Evolutionary conservation across 2,113 vertebrate genomes (phyloP).

Genomic region (Sinocyclocheilus maitianheensis): DNA sequence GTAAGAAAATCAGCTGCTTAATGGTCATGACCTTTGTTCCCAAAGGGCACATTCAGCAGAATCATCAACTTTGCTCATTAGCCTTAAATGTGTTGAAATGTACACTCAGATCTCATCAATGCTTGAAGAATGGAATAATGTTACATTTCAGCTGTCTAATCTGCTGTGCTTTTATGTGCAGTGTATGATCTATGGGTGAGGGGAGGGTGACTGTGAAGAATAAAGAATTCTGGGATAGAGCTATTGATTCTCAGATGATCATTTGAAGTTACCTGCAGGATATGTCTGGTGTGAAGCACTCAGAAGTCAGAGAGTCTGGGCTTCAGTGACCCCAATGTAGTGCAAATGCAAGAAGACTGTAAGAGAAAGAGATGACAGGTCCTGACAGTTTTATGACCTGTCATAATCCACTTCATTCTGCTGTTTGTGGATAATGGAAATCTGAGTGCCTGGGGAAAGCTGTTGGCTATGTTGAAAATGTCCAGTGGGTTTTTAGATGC

Average conservation of each 20-base stretch:
- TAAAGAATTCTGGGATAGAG: conserved; percentile 47
- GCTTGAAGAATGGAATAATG: neutral
- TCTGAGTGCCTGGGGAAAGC: conserved; percentile 44
- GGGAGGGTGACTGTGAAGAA: conserved; percentile 49
- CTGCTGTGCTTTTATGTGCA: conserved; percentile 46
- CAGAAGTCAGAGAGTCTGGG: neutral
- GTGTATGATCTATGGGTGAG: neutral
- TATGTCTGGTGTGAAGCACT: conserved; percentile 11
- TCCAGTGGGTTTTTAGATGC: conserved; percentile 38
- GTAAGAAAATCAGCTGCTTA: conserved; percentile 32
- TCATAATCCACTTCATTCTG: conserved; percentile 53
- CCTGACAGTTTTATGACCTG: conserved; percentile 58
- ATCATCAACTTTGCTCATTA: conserved; percentile 51
- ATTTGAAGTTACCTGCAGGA: conserved; percentile 52
- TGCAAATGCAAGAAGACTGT: conserved; percentile 35
- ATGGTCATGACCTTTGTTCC: conserved; percentile 62
- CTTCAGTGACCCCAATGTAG: conserved; percentile 44
- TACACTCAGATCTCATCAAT: neutral
- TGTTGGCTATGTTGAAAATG: conserved; percentile 46
- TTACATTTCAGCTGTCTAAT: conserved; percentile 28
- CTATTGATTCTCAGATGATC: conserved; percentile 55
- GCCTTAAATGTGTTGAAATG: neutral
- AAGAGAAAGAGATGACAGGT: conserved; percentile 44
- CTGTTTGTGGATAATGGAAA: conserved; percentile 47
- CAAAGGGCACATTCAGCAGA: conserved; percentile 62